Evolutionary conservation across 2,888 invertebrate genomes (phyloP).

Genomic region (Eilema depressum): DNA sequence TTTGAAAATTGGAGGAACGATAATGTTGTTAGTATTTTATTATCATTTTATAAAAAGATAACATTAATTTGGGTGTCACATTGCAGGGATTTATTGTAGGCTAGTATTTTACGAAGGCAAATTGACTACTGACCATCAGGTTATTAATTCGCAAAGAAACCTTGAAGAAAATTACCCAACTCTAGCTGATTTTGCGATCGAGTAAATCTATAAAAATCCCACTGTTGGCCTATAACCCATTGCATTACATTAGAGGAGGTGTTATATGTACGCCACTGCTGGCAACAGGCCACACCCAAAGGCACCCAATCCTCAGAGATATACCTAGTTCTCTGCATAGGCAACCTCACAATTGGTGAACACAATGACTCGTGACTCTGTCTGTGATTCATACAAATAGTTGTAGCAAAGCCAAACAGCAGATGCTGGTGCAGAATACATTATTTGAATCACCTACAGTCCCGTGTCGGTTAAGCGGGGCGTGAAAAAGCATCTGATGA

Average conservation of each 20-base stretch:
- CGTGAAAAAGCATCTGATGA: too few relatives aligned
- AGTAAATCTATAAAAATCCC: background rate
- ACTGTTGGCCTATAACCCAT: too few relatives aligned
- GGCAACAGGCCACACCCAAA: too few relatives aligned
- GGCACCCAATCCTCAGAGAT: too few relatives aligned
- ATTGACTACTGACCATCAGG: too few relatives aligned
- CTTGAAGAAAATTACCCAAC: background rate
- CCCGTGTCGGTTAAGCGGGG: too few relatives aligned
- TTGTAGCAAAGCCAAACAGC: background rate
- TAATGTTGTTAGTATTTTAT: constrained; percentile 25
- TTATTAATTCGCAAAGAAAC: background rate
- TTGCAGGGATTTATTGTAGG: background rate
- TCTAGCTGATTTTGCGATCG: too few relatives aligned
- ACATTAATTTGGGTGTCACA: constrained; percentile 16
- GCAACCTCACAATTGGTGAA: background rate
- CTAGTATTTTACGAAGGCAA: background rate
- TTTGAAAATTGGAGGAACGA: constrained; percentile 22
- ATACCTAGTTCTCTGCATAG: background rate
- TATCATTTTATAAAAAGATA: constrained; percentile 30
- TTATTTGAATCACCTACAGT: too few relatives aligned
- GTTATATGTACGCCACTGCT: too few relatives aligned
- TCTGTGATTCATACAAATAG: background rate
- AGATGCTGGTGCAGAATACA: background rate
- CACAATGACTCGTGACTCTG: background rate
- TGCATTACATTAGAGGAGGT: too few relatives aligned